phyloP scores from a whole-genome alignment of 2,113 vertebrate genomes.

The Seriola rivoliana region DNA sequence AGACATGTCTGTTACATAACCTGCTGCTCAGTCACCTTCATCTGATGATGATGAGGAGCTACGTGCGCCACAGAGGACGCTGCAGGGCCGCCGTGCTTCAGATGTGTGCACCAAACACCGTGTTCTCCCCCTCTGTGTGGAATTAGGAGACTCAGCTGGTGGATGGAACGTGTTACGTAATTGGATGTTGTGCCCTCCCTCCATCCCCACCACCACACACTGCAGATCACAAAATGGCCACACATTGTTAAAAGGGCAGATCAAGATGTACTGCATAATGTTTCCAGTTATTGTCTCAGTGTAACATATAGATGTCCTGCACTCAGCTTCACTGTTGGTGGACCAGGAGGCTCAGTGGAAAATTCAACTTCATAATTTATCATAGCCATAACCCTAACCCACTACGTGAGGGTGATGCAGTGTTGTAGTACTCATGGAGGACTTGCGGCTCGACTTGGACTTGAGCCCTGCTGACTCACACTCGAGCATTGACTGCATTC shows the following conservation, averaged over 20 bases:
- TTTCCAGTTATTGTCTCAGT: background rate
- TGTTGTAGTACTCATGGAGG: too few species aligned
- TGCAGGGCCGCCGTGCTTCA: background rate
- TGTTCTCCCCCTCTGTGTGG: too few species aligned
- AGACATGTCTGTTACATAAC: slow-evolving; percentile 44
- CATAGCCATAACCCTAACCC: too few species aligned
- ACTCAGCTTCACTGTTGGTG: background rate
- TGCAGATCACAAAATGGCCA: slow-evolving; percentile 57
- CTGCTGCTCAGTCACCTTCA: background rate
- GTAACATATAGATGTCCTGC: background rate
- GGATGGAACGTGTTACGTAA: slow-evolving; percentile 45
- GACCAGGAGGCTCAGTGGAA: background rate
- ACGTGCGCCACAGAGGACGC: background rate
- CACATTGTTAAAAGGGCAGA: background rate
- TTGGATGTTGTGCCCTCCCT: background rate
- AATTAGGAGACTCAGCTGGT: slow-evolving; percentile 24
- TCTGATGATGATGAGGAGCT: background rate
- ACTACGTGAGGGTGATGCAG: too few species aligned
- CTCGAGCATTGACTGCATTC: too few species aligned
- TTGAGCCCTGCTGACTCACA: too few species aligned
- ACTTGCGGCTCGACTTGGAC: too few species aligned
- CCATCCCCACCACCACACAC: background rate
- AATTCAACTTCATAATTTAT: background rate
- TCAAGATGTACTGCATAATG: background rate
- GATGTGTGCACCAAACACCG: background rate